Conservation (phyloP, 2,113 vertebrate species). For the Rhinoptilus africanus region DNA sequence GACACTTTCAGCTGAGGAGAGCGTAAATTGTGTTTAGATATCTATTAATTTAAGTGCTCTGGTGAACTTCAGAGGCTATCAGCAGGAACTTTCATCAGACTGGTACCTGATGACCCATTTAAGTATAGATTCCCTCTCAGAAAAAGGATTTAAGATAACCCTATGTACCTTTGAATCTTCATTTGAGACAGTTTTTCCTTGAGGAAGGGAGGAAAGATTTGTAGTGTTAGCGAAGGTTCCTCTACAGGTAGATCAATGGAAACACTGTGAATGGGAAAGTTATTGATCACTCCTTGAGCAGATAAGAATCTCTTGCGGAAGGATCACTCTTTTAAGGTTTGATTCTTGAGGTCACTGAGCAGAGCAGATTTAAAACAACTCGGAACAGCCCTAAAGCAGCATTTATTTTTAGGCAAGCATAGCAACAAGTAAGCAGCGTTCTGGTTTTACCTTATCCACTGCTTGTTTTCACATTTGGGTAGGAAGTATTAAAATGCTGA, state of each 20-base stretch:
- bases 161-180: not conserved
- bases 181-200: not conserved
- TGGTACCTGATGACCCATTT: not conserved
- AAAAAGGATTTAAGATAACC: not conserved
- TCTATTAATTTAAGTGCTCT: not conserved
- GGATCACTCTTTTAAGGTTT: not conserved
- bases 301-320: not conserved
- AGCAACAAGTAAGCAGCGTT: not conserved
- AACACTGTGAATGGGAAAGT: not conserved
- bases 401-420: not conserved
- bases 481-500: not conserved
- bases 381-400: not conserved
- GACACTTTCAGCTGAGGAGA: not conserved
- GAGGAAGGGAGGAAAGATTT: not conserved
- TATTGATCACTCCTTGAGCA: not conserved
- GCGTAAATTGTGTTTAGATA: not conserved
- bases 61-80: not conserved
- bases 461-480: no score
- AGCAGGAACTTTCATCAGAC: not conserved
- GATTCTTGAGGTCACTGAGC: not conserved
- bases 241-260: not conserved
- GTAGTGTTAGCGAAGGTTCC: not conserved
- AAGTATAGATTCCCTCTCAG: not conserved
- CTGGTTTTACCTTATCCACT: not conserved
- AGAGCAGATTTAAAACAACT: not conserved